Evolutionary conservation across 2,797 vertebrate genomes (phyloP).

Genomic region (Melanotaenia parkinsoni): DNA sequence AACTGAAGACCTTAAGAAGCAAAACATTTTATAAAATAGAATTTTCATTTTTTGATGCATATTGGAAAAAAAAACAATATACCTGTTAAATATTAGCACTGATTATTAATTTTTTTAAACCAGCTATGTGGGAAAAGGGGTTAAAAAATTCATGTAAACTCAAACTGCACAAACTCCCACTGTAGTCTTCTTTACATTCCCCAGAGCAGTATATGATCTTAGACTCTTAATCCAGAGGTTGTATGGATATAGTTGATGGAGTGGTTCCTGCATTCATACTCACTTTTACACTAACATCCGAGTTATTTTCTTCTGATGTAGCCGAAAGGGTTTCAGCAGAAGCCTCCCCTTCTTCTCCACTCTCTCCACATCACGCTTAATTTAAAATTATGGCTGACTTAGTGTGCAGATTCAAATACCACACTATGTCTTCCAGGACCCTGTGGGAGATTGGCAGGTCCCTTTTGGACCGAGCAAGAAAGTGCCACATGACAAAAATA

Average conservation of each 20-base stretch:
- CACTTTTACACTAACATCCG: conserved; percentile 62
- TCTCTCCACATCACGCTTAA: conserved; percentile 80
- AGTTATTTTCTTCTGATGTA: conserved; percentile 73
- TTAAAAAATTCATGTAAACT: conserved; percentile 55
- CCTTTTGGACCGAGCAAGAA: conserved; percentile 73
- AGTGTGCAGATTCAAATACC: conserved; percentile 82
- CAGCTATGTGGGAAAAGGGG: conserved; percentile 63
- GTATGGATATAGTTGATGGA: conserved; percentile 46
- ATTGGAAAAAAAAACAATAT: neutral
- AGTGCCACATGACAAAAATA: conserved; percentile 86
- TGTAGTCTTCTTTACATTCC: conserved; percentile 53
- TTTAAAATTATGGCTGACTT: conserved; percentile 85
- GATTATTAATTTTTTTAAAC: conserved; percentile 73
- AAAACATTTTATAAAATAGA: conserved; percentile 31
- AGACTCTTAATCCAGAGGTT: conserved; percentile 47
- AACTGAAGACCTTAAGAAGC: conserved; percentile 26
- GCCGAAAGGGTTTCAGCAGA: conserved; percentile 73
- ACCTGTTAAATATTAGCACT: conserved; percentile 49
- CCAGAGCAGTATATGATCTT: conserved; percentile 45
- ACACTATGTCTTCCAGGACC: conserved; percentile 81
- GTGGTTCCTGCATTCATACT: conserved; percentile 53
- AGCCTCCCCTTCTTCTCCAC: conserved; percentile 14
- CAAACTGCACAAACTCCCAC: conserved; percentile 60
- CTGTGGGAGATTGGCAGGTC: conserved; percentile 83
- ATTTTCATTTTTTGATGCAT: neutral